Conservation (phyloP, 2,888 invertebrate genomes). For the Parochlus steinenii region DNA sequence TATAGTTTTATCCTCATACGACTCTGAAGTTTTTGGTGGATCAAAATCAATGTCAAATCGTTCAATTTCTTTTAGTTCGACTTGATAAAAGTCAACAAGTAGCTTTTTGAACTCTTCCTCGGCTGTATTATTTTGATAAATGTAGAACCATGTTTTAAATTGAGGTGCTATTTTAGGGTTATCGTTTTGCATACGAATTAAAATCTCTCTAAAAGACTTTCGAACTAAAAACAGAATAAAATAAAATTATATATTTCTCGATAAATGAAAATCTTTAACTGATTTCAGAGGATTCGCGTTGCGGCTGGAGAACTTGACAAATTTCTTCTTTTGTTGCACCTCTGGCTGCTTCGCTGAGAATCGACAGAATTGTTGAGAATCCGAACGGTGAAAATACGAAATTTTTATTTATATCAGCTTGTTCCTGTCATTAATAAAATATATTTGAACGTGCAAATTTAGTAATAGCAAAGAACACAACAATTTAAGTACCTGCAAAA, state of each 20-base stretch:
- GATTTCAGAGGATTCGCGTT: neutral
- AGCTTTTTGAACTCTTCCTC: constrained; percentile 41
- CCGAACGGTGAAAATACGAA: constrained; percentile 48
- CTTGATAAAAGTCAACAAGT: constrained; percentile 39
- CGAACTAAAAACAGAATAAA: constrained; percentile 7
- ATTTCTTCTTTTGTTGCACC: constrained; percentile 43
- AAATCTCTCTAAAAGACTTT: constrained; percentile 11
- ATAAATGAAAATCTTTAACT: constrained; percentile 3
- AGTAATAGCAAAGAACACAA: too few relatives aligned
- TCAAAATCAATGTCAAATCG: constrained; percentile 17
- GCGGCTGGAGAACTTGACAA: neutral
- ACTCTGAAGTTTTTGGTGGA: neutral
- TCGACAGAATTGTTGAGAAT: constrained; percentile 42
- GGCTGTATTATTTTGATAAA: constrained; percentile 46
- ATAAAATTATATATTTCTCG: neutral
- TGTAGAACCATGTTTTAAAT: constrained; percentile 47
- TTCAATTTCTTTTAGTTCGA: constrained; percentile 42
- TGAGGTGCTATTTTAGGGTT: constrained; percentile 35
- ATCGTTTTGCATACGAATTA: constrained; percentile 16
- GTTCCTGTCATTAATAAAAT: constrained; percentile 30
- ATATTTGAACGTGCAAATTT: too few relatives aligned
- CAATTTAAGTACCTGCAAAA: too few relatives aligned
- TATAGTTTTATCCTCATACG: constrained; percentile 11
- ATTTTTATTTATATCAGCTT: constrained; percentile 36
- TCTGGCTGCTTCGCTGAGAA: constrained; percentile 43